These are phyloP conservation scores for Masticophis lateralis DNA, from an alignment of 2,797 vertebrate genomes.

Conservation along the genomic window DNA sequence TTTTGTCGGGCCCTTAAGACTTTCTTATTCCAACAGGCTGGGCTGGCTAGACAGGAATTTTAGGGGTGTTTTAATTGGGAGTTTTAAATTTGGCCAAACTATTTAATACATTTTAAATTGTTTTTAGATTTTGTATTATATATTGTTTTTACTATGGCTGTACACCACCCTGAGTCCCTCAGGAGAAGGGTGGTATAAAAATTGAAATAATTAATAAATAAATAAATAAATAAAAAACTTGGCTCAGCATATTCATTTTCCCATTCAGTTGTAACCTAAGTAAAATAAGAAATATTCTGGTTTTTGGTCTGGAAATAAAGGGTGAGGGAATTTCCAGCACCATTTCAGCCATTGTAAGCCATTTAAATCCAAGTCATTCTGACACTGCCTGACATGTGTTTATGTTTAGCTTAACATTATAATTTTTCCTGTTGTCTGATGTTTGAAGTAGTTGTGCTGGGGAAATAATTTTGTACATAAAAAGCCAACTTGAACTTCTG, in stretches of 20 bases:
- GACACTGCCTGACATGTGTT: neutral
- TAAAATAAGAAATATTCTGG: neutral
- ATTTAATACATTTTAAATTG: too few relatives aligned
- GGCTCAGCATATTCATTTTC: neutral
- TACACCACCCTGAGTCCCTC: too few relatives aligned
- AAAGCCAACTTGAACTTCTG: neutral
- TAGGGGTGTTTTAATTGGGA: too few relatives aligned
- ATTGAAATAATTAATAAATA: too few relatives aligned
- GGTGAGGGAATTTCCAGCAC: too few relatives aligned
- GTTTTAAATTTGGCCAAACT: too few relatives aligned
- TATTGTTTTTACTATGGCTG: too few relatives aligned
- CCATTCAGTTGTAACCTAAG: neutral
- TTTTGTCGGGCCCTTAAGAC: too few relatives aligned
- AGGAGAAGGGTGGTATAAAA: too few relatives aligned
- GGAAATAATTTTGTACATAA: neutral
- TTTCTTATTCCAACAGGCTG: too few relatives aligned
- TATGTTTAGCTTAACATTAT: neutral
- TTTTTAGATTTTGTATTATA: too few relatives aligned
- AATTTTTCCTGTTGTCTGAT: neutral
- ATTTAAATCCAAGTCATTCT: neutral
- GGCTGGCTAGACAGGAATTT: too few relatives aligned
- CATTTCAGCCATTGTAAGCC: neutral
- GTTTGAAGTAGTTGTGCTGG: neutral
- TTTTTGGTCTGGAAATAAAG: neutral
- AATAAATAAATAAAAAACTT: neutral